A percentile compares a stretch with the other conserved stretches of the same genome.
Evolutionary conservation across 2,113 vertebrate genomes (phyloP).

Genomic region (Microcebus griseorufus): DNA sequence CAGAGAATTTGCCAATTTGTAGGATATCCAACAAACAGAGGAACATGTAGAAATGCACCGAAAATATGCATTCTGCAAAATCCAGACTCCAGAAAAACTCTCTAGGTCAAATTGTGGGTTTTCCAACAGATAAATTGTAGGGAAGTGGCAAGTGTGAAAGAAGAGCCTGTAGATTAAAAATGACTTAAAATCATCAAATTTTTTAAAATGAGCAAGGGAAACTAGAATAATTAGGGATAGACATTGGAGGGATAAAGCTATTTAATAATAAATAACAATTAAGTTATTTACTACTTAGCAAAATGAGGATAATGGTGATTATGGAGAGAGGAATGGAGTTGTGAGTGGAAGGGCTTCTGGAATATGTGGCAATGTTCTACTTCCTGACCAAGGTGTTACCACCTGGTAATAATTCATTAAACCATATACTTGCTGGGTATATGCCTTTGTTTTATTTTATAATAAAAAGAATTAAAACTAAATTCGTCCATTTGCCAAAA

Average conservation of each 20-base stretch:
- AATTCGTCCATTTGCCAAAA: background rate
- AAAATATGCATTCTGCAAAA: background rate
- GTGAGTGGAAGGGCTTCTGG: background rate
- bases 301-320: background rate
- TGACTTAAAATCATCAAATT: background rate
- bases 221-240: background rate
- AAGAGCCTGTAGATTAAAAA: background rate
- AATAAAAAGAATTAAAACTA: background rate
- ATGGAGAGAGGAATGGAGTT: background rate
- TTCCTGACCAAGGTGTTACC: background rate
- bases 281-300: background rate
- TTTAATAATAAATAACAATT: background rate
- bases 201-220: background rate
- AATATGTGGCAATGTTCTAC: background rate
- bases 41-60: background rate
- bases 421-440: background rate
- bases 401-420: background rate
- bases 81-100: background rate
- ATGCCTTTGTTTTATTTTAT: background rate
- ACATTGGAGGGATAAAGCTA: background rate
- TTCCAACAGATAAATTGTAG: background rate
- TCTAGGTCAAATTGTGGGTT: background rate
- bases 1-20: background rate
- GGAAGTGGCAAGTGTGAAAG: background rate
- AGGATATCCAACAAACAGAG: background rate